Evolutionary conservation across 92 coral and sea anemone genomes (phyloP), one percentile per base, ranked within the genome.

Genomic region (Zoanthus sansibaricus): DNA sequence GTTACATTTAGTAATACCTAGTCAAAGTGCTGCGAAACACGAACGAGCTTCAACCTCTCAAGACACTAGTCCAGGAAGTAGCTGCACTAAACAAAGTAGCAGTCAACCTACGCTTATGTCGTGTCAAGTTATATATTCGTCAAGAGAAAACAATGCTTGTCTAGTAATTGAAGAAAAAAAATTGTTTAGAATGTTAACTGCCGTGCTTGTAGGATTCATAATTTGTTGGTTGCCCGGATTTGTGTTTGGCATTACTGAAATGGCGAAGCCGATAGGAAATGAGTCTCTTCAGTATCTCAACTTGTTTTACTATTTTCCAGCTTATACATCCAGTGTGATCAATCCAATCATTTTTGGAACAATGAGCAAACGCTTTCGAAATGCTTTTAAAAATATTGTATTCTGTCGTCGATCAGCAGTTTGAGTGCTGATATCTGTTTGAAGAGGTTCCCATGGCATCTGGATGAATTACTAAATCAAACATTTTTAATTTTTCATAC

Each of bases 161-260:
- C 85, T 46, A 45, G 47, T 42, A 44, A 37, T 80, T 14, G 85
- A 80, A 45, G 85, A 80, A 13, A 64, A 33, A 14, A 80, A 80
- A 46, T 17, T 80, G 59, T 17, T 80, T 18, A 80, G 66, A 56
- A 80, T 80, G 85, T 66, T 80, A 20, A 46, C 61, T 6, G 75
- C 46, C 21, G 85, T 80, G 6, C 12, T 66, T 15, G 61, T 45
- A 11, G 85, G 75, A 6, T 80, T 80, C 75, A 64, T 25, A 12
- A 49, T 80, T 30, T 80, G 85, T 9, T 80, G 85, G 85, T 1
- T 80, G 15, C 85, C 85, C 45, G 85, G 85, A 9, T 80, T 80
- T n/a, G 44, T 66, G 20, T 80, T 80, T 25, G 85, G 85, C 8
- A 80, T 80, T 18, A 70, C 52, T 18, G 59, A 80, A 80, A 46